A percentile compares a stretch with the other conserved stretches of the same genome.
phyloP scores from a whole-genome alignment of 2,888 invertebrate species.

The Cryptus armator region DNA sequence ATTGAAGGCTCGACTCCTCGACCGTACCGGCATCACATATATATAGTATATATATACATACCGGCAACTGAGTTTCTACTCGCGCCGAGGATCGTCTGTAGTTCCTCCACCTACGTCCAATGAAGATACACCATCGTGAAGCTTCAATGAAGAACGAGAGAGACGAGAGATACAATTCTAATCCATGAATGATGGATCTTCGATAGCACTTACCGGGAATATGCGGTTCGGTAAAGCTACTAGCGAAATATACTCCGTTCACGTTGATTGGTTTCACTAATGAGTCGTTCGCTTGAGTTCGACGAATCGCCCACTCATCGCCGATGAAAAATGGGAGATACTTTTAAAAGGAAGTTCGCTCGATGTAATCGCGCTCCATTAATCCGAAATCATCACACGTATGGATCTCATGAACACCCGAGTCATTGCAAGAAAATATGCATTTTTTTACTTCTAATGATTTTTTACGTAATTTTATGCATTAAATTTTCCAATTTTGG shows the following conservation, averaged over 20 bases:
- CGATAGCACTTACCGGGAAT: constrained; percentile 51
- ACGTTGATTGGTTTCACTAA: constrained; percentile 28
- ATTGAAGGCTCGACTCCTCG: constrained; percentile 63
- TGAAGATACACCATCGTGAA: constrained; percentile 52
- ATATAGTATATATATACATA: not conserved
- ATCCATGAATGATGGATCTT: constrained; percentile 52
- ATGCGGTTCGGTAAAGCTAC: constrained; percentile 1
- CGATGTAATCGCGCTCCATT: not conserved
- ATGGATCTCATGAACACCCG: too few species aligned
- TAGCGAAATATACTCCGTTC: not conserved
- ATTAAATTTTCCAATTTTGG: too few species aligned
- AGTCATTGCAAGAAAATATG: not conserved
- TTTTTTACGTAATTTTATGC: too few species aligned
- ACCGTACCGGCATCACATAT: constrained; percentile 49
- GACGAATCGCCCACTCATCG: not conserved
- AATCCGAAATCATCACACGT: not conserved
- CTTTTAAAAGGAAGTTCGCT: not conserved
- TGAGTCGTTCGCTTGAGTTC: not conserved
- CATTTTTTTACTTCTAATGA: not conserved
- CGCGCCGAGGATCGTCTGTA: constrained; percentile 15
- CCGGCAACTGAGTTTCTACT: constrained; percentile 44
- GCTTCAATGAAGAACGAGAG: constrained; percentile 2
- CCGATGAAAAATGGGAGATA: constrained; percentile 17
- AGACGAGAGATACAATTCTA: constrained; percentile 34
- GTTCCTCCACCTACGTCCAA: constrained; percentile 54